Conservation (phyloP, 2,888 invertebrate genomes). For the Gibbula magus region DNA sequence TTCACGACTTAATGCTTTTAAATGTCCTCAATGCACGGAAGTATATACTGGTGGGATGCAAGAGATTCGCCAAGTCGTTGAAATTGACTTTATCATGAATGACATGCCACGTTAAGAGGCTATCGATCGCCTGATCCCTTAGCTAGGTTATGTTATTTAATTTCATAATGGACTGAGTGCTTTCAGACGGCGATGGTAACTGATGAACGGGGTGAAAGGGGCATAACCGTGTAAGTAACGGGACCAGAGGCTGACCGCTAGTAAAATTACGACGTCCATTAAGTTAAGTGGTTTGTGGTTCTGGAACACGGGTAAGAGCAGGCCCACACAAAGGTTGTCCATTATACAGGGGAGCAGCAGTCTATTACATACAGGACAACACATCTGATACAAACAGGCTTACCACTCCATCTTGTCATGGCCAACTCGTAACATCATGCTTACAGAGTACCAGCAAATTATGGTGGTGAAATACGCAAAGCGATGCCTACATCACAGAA, state of each 20-base stretch:
- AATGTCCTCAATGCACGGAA: too few relatives aligned
- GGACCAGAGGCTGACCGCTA: slow-evolving; percentile 9
- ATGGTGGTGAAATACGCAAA: too few relatives aligned
- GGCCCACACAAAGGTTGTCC: slow-evolving; percentile 11
- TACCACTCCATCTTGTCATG: too few relatives aligned
- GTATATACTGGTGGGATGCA: too few relatives aligned
- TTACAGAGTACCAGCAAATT: too few relatives aligned
- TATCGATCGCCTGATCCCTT: background rate
- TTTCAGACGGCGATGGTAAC: background rate
- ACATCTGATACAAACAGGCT: too few relatives aligned
- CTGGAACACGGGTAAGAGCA: background rate
- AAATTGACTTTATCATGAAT: background rate
- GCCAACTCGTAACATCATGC: too few relatives aligned
- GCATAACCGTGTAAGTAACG: background rate
- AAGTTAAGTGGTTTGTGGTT: slow-evolving; percentile 6
- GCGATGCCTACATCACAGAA: too few relatives aligned
- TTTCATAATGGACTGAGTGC: slow-evolving; percentile 11
- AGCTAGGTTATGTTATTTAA: background rate
- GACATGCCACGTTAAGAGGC: background rate
- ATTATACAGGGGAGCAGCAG: background rate
- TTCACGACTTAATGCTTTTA: too few relatives aligned
- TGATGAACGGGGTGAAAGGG: background rate
- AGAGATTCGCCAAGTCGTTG: background rate
- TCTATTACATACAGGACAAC: too few relatives aligned
- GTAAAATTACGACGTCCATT: slow-evolving; percentile 18